These are phyloP conservation scores for Morelia viridis DNA, from an alignment of 2,797 vertebrate genomes.

Conservation along the genomic window DNA sequence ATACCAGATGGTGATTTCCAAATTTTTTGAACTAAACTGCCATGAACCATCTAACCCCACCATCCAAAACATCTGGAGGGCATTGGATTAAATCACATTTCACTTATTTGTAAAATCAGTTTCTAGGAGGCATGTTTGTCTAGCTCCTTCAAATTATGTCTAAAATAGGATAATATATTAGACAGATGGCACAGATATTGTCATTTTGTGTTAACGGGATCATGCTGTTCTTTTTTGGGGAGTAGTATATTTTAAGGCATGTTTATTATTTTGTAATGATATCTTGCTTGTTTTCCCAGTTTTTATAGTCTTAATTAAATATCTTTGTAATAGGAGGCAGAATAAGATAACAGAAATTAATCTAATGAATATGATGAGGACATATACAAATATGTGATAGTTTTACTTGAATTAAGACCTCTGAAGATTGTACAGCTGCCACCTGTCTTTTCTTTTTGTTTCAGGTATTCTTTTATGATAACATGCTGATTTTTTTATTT, in stretches of 20 bases:
- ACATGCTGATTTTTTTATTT: neutral
- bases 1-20: neutral
- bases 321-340: neutral
- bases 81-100: neutral
- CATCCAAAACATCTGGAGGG: neutral
- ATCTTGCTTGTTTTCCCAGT: neutral
- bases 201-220: neutral
- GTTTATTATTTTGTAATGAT: neutral
- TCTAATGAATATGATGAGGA: neutral
- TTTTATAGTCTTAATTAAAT: neutral
- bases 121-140: neutral
- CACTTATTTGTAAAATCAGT: neutral
- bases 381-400: neutral
- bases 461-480: neutral
- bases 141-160: neutral
- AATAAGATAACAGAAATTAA: neutral
- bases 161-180: neutral
- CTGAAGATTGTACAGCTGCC: neutral
- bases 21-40: neutral
- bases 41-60: neutral
- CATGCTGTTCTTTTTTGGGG: neutral
- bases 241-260: neutral
- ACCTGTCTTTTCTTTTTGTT: neutral
- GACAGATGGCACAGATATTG: neutral
- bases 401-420: neutral